Evolutionary conservation across 2,888 invertebrate species (phyloP), one percentile per base, ranked within the genome.

Genomic region (Cheiracanthium punctorium): DNA sequence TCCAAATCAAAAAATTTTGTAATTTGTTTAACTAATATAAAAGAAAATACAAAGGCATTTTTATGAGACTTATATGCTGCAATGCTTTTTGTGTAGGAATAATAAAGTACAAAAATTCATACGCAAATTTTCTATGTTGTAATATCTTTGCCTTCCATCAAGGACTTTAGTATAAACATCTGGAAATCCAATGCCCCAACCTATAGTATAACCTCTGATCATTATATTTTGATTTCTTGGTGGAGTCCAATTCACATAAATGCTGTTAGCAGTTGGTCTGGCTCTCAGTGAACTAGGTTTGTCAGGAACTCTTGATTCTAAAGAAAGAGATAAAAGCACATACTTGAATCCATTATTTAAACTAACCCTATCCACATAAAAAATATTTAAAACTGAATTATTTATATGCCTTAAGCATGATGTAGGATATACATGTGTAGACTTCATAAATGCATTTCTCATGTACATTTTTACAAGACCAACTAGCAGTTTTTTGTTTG

Each of bases 101-200:
- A n/a, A n/a, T n/a, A n/a, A n/a, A n/a, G n/a, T n/a, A n/a, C n/a
- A n/a, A 33, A 48, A 24, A 48, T 41, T 92, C 93, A 92, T 91
- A 96, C 96, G 95, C 14, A 97, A 93, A 88, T 94, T 93, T 87
- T 96, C 94, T 82, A 99, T 96, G 81, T 95, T 94, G 91, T 95
- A 96, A 89, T 94, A 95, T 88, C 97, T 94, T 88, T 95, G 94
- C 87, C 95, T 95, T 80, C 96, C 95, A 90, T 96, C 96, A 76
- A 99, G 93, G 80, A 95, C 94, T 77, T 95, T 94, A 10, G 95
- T 94, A 90, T 95, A 95, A 87, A 95, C 96, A 91, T 99, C 98
- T 0, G 99, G 98, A 90, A 98, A 95, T 37, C 98, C 98, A 89
- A 96, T 96, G 43, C 99, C 99, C 97, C 98, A 99, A 77, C 97